A percentile compares a stretch with the other conserved stretches of the same genome.
These are phyloP conservation scores for Corvus moneduloides DNA, from an alignment of 2,113 vertebrate genomes.

Conservation along the genomic window DNA sequence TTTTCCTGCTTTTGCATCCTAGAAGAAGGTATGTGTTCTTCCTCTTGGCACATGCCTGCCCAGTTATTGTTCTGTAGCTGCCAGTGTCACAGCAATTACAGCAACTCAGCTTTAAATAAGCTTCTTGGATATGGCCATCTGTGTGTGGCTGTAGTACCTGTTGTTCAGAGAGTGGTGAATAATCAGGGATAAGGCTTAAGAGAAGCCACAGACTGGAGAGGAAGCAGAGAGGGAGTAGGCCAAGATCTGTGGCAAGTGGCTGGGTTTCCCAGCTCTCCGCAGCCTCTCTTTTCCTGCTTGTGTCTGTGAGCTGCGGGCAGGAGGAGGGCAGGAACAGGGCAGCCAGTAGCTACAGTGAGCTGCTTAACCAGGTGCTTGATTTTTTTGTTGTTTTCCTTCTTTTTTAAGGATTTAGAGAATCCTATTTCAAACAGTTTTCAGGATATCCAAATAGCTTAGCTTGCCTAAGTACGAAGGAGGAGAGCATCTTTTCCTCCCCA, in stretches of 20 bases:
- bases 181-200: constrained; percentile 89
- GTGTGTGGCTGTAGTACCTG: constrained; percentile 48
- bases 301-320: background rate
- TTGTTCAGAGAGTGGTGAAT: constrained; percentile 62
- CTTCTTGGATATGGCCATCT: constrained; percentile 73
- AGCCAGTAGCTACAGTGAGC: background rate
- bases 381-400: background rate
- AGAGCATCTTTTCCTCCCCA: background rate
- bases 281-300: background rate
- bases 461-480: background rate
- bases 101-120: constrained; percentile 49
- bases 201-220: constrained; percentile 47
- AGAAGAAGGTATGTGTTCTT: background rate
- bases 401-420: background rate
- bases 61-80: background rate
- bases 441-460: background rate
- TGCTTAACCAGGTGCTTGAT: background rate
- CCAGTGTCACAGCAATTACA: background rate
- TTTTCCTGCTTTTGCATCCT: background rate
- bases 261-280: background rate
- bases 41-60: background rate
- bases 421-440: background rate
- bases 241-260: constrained; percentile 8
- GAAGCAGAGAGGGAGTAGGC: constrained; percentile 39
- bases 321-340: background rate